Percentiles rank a stretch among this genome's conserved stretches.
Evolutionary conservation across 2,797 vertebrate genomes (phyloP).

Genomic region (Acanthopagrus latus): DNA sequence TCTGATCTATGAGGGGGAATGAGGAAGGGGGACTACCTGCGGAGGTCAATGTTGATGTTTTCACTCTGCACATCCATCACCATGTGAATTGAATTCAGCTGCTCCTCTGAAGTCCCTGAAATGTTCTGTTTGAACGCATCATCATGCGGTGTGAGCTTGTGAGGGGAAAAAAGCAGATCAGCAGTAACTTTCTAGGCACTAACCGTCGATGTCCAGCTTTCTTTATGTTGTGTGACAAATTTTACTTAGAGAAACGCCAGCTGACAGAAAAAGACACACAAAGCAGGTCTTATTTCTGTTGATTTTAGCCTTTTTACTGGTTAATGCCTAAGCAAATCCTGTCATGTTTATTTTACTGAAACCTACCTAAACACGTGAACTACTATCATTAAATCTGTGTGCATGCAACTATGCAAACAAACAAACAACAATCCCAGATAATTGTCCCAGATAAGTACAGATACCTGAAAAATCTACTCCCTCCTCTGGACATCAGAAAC

Average conservation of each 20-base stretch:
- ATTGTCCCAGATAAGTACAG: too few species aligned
- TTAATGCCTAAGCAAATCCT: neutral
- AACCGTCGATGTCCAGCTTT: neutral
- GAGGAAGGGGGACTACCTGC: constrained; percentile 36
- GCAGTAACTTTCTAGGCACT: neutral
- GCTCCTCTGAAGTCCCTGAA: constrained; percentile 28
- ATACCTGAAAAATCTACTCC: too few species aligned
- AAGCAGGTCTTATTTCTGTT: neutral
- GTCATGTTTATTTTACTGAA: neutral
- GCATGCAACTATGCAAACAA: too few species aligned
- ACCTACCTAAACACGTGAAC: too few species aligned
- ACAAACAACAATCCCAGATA: too few species aligned
- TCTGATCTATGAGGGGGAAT: constrained; percentile 34
- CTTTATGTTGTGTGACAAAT: neutral
- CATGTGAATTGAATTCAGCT: constrained; percentile 43
- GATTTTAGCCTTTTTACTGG: neutral
- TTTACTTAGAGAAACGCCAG: neutral
- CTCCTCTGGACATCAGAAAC: too few species aligned
- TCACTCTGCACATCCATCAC: constrained; percentile 37
- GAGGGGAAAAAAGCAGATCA: neutral
- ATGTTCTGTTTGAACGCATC: constrained; percentile 18
- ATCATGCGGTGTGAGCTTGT: constrained; percentile 4
- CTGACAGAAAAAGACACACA: neutral
- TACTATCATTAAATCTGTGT: too few species aligned
- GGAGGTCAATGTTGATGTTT: constrained; percentile 43